These are phyloP conservation scores for Mnemiopsis leidyi DNA, from an alignment of 37 sponge, comb jelly and placozoan species.

Conservation along the genomic window DNA sequence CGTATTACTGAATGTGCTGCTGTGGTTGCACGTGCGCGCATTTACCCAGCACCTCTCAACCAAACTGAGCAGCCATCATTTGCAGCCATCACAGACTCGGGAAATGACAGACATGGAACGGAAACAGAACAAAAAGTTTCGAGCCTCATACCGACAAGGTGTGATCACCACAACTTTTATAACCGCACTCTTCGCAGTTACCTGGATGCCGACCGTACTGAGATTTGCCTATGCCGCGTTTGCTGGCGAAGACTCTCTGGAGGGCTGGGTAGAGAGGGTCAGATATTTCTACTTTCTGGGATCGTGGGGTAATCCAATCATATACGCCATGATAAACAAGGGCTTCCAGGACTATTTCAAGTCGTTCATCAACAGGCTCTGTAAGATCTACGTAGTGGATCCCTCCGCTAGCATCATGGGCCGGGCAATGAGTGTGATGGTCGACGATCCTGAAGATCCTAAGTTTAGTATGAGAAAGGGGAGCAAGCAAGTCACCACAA, in stretches of 20 bases:
- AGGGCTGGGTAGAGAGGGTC: slow-evolving; percentile 16
- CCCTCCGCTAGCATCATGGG: neutral
- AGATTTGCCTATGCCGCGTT: slow-evolving; percentile 24
- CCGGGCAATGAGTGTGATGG: neutral
- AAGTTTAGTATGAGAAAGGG: neutral
- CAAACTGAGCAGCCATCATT: neutral
- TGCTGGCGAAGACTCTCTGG: neutral
- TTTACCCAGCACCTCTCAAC: neutral
- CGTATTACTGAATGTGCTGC: neutral
- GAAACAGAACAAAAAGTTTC: neutral
- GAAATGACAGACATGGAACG: neutral
- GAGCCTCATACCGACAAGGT: slow-evolving; percentile 1
- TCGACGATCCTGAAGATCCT: no score
- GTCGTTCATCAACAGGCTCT: neutral
- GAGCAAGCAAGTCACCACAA: neutral
- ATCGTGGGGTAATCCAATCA: slow-evolving; percentile 55
- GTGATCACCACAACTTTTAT: slow-evolving; percentile 49
- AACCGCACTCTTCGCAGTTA: slow-evolving; percentile 21
- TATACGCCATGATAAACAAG: slow-evolving; percentile 35
- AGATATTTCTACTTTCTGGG: slow-evolving; percentile 53
- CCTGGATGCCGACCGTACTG: slow-evolving; percentile 30
- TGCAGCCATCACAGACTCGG: neutral
- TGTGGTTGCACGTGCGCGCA: slow-evolving; percentile 28
- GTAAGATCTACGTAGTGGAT: neutral
- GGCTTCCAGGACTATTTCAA: slow-evolving; percentile 51